Evolutionary conservation across 2,888 invertebrate species (phyloP), one percentile per base, ranked within the genome.

Genomic region (Nymphalis urticae): DNA sequence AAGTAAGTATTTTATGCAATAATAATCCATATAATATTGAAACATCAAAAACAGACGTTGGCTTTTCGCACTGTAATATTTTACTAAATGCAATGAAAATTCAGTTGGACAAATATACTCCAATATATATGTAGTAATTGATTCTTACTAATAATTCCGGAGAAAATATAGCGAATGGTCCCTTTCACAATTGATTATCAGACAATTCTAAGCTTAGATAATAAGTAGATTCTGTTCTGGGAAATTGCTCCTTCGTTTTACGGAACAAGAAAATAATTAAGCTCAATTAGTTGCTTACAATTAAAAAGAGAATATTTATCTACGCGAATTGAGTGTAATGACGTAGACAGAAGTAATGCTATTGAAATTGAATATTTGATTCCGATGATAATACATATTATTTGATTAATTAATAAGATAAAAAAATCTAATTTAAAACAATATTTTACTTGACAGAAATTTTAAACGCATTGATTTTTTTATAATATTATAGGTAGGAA

Each of bases 241-340:
- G 54, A n/a, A n/a, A 56, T 10, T 19, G 19, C 19, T 17, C 16
- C 54, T n/a, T 17, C 27, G 17, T 56, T 56, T 32, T 56, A n/a
- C 6, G n/a, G n/a, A 56, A 56, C 13, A 56, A 32, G 17, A 56
- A 56, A 56, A 56, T 56, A 56, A 54, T 54, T 54, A 32, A 32
- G 27, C 1, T 27, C 17, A 56, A 56, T 56, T 56, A 32, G 24
- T 27, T 24, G 16, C 24, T 24, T 24, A 6, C 10, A 24, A 24
- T 24, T 27, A 53, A 53, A 7, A 24, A 53, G 21, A 13, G 24
- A 13, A 42, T 42, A 42, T 24, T 24, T 53, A 9, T 27, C 27
- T 24, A 27, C 7, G 17, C 17, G 16, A 24, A n/a, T 27, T 32
- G 16, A 54, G 13, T 42, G 42, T 42, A 42, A 42, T 13, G 13